Base-by-base conservation (phyloP, 2,113 vertebrate genomes). In the Cepphus grylle region DNA sequence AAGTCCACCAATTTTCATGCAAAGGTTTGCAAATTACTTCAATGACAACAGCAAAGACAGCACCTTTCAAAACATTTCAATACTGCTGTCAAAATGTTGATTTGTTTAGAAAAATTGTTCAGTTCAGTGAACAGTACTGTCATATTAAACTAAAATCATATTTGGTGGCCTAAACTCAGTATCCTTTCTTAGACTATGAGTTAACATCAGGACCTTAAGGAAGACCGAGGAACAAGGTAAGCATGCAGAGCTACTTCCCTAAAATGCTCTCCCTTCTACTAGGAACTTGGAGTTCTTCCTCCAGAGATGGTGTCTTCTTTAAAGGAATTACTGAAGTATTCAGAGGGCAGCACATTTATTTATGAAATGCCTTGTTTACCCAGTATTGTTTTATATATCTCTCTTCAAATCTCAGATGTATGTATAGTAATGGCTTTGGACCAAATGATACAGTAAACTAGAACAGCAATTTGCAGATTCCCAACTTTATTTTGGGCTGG, bases 371-470 rank as follows among this genome's bases (percentile, higher is more conserved):
- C 10, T 76, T 55, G 13, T 32, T 79, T 59, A 76, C 8, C 3
- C 19, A 32, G 23, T 38, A n/a, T n/a, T 67, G 8, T 22, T 81
- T 66, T 70, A 23, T 61, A 11, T 63, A 1, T 50, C 3, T 79
- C 14, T 49, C 38, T 77, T 53, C 21, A 67, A 17, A 43, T 69
- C 32, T 79, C 19, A 32, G 3, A 30, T 15, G 40, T 16, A 61
- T 32, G 7, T 43, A 22, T 23, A 53, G 4, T 56, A 72, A 62
- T 55, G 40, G 4, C 19, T 85, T 78, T 66, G 59, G 36, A 66
- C 4, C 4, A 70, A 85, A 84, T 42, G 9, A 30, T 25, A n/a
- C 8, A 78, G 30, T 18, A 26, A 30, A 73, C 0, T 0, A 86
- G n/a, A 89, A 53, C 10, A 59, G 17, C 26, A 47, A 22, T 12